These are phyloP conservation scores for Patella caerulea DNA, from an alignment of 2,888 invertebrate genomes.

Conservation along the genomic window DNA sequence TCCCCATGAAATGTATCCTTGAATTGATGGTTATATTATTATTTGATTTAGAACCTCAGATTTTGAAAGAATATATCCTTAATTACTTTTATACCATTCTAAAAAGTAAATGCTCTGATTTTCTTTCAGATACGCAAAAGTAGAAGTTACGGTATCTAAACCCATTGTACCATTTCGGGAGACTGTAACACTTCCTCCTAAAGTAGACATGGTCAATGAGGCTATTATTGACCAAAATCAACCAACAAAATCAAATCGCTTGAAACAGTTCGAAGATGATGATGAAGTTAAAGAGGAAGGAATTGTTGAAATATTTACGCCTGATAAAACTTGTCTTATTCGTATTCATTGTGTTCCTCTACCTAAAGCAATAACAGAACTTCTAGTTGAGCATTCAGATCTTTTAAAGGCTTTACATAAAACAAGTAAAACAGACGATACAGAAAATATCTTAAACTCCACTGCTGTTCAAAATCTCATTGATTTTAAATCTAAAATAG, in stretches of 20 bases:
- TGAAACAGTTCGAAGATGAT: slow-evolving; percentile 54
- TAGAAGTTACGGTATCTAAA: slow-evolving; percentile 88
- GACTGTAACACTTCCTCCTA: slow-evolving; percentile 87
- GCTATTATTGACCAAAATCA: slow-evolving; percentile 77
- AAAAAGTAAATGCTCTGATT: not conserved
- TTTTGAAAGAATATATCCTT: not conserved
- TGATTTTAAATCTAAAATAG: slow-evolving; percentile 76
- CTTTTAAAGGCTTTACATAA: slow-evolving; percentile 80
- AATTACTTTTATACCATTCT: not conserved
- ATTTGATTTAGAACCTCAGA: too few species aligned
- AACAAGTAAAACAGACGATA: slow-evolving; percentile 34
- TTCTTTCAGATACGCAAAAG: slow-evolving; percentile 78
- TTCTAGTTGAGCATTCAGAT: slow-evolving; percentile 81
- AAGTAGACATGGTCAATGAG: slow-evolving; percentile 88
- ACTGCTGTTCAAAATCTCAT: slow-evolving; percentile 59
- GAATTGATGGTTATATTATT: too few species aligned
- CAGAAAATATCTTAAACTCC: slow-evolving; percentile 39
- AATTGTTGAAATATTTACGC: slow-evolving; percentile 75
- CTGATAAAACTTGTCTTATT: slow-evolving; percentile 82
- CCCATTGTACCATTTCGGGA: slow-evolving; percentile 98
- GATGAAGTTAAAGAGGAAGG: slow-evolving; percentile 53
- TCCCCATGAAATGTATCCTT: too few species aligned
- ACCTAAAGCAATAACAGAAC: slow-evolving; percentile 79
- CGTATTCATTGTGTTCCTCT: slow-evolving; percentile 84
- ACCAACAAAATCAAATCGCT: slow-evolving; percentile 28